These are phyloP conservation scores for Crotalus helleri DNA, from an alignment of 2,113 vertebrate genomes.

Conservation along the genomic window DNA sequence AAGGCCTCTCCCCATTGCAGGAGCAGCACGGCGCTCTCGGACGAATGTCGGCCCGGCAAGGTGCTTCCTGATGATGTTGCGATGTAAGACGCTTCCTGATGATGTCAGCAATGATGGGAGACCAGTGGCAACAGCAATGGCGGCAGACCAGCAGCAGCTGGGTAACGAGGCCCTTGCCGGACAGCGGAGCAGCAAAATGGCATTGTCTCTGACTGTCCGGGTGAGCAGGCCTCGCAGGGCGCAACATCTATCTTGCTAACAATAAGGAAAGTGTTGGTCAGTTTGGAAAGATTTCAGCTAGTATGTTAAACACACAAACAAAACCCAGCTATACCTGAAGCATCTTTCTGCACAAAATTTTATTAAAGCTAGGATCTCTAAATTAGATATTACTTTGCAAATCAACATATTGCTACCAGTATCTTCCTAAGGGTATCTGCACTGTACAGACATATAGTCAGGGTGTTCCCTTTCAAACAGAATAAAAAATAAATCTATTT, in stretches of 20 bases:
- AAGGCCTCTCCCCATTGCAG: too few species aligned
- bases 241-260: background rate
- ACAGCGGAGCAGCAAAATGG: too few species aligned
- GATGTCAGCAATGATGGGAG: too few species aligned
- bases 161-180: too few species aligned
- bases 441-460: background rate
- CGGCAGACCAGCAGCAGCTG: too few species aligned
- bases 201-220: too few species aligned
- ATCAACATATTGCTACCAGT: background rate
- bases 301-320: background rate
- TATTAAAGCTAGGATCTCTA: background rate
- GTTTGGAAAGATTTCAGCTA: background rate
- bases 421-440: background rate
- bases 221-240: too few species aligned
- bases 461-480: slow-evolving; percentile 1
- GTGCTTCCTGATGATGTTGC: too few species aligned
- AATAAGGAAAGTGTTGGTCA: background rate
- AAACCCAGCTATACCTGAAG: background rate
- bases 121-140: too few species aligned
- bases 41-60: too few species aligned
- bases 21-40: too few species aligned
- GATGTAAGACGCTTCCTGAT: too few species aligned
- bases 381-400: background rate
- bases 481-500: background rate
- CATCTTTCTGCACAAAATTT: background rate